Evolutionary conservation across 2,888 invertebrate genomes (phyloP), one percentile per base, ranked within the genome.

Genomic region (Orgyia antiqua): DNA sequence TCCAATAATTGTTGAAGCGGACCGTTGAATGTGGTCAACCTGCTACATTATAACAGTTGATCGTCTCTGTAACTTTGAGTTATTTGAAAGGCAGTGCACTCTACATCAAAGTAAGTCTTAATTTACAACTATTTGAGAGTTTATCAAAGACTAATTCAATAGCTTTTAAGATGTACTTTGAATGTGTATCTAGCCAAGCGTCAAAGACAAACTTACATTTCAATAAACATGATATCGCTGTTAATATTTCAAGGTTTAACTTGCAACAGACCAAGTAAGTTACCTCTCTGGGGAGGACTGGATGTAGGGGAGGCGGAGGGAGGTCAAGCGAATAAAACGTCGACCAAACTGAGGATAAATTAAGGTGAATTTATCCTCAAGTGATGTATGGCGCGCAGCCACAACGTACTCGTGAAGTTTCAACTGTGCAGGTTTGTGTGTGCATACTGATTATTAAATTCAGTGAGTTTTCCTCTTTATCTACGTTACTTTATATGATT

Each of bases 271-370:
- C 10, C n/a, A n/a, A 8, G n/a, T 8, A 1, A 19, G 7, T n/a
- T n/a, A n/a, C 21, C 13, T 10, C 4, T 9, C 2, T 6, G 30
- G 24, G 9, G 13, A 13, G 20, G n/a, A 24, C 20, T 2, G 5
- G 2, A 9, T 8, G 20, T 2, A 6, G 9, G 4, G 20, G 20
- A n/a, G 8, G 20, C 2, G n/a, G 9, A 9, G 27, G 26, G 28
- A 34, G 48, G 47, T 46, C 54, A 45, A 45, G 45, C 46, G 50
- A 47, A 50, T 54, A 57, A 49, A 51, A 50, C 46, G 45, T 43
- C 42, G 30, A 33, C 39, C 36, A 39, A 45, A 51, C 40, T 45
- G 43, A 33, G 40, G 43, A 49, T 53, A 20, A 20, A 20, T 58
- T 45, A 43, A 30, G 31, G 42, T 36, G 38, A 51, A 53, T 60